Evolutionary conservation across 1,140 invertebrate genomes (phyloP).

Genomic region (Colletes gigas): DNA sequence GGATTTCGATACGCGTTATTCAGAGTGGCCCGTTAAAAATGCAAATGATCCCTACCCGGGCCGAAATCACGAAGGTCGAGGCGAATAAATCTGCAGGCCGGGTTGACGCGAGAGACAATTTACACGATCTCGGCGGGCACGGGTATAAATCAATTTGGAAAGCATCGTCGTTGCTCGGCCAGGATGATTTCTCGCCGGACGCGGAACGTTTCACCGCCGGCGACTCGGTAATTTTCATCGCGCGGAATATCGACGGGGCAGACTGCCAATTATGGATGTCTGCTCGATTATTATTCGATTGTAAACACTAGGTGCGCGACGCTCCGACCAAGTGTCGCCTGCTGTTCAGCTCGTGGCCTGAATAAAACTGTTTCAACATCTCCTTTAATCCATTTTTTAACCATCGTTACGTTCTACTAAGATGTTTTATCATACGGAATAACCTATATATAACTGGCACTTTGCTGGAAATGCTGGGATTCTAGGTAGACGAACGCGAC

Average conservation of each 20-base stretch:
- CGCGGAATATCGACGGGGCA: background rate
- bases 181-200: slow-evolving; percentile 4
- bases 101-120: slow-evolving; percentile 6
- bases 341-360: too few relatives aligned
- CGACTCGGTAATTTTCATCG: slow-evolving; percentile 24
- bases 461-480: too few relatives aligned
- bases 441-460: too few relatives aligned
- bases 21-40: slow-evolving; percentile 2
- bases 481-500: background rate
- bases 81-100: background rate
- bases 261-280: too few relatives aligned
- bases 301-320: too few relatives aligned
- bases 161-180: background rate
- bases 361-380: too few relatives aligned
- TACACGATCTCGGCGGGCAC: slow-evolving; percentile 7
- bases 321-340: too few relatives aligned
- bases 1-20: slow-evolving; percentile 19
- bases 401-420: too few relatives aligned
- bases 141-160: slow-evolving; percentile 39
- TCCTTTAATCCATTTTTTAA: too few relatives aligned
- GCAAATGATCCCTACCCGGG: background rate
- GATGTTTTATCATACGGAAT: too few relatives aligned
- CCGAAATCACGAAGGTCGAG: background rate
- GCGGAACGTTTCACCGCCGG: background rate
- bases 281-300: too few relatives aligned